phyloP scores from a whole-genome alignment of 2,797 vertebrate genomes.

The Chromobotia macracanthus region DNA sequence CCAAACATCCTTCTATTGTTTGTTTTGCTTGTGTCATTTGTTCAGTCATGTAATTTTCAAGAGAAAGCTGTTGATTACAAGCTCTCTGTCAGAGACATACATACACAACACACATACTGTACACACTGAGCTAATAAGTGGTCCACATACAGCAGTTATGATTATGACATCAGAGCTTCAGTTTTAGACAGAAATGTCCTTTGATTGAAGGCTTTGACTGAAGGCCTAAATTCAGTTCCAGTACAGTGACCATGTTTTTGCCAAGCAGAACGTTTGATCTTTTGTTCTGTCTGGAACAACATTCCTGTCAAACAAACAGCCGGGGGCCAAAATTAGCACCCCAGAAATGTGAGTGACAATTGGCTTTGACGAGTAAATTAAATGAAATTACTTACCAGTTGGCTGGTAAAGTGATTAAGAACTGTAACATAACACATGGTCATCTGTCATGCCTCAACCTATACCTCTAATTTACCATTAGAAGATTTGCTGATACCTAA shows the following conservation, averaged over 20 bases:
- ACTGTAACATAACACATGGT: not conserved
- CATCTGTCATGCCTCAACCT: too few relatives aligned
- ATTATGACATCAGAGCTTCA: not conserved
- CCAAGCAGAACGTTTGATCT: not conserved
- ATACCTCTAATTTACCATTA: too few relatives aligned
- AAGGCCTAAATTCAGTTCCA: not conserved
- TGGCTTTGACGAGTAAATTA: not conserved
- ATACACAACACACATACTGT: constrained; percentile 5
- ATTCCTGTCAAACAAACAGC: not conserved
- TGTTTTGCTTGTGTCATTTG: constrained; percentile 37
- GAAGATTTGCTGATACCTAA: too few relatives aligned
- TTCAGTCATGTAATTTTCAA: constrained; percentile 26
- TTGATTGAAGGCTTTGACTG: not conserved
- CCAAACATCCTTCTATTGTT: constrained; percentile 25
- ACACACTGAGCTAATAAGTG: not conserved
- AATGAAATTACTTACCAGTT: not conserved
- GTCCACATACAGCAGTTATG: not conserved
- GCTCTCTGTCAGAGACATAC: constrained; percentile 1
- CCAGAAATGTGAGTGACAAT: not conserved
- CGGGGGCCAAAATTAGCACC: not conserved
- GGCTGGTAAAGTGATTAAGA: not conserved
- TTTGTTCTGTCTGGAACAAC: not conserved
- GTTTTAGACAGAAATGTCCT: not conserved
- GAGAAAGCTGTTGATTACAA: constrained; percentile 13
- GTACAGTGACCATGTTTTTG: not conserved